Base-by-base conservation (phyloP, 2,113 vertebrate genomes). In the Eulacestoma nigropectus region DNA sequence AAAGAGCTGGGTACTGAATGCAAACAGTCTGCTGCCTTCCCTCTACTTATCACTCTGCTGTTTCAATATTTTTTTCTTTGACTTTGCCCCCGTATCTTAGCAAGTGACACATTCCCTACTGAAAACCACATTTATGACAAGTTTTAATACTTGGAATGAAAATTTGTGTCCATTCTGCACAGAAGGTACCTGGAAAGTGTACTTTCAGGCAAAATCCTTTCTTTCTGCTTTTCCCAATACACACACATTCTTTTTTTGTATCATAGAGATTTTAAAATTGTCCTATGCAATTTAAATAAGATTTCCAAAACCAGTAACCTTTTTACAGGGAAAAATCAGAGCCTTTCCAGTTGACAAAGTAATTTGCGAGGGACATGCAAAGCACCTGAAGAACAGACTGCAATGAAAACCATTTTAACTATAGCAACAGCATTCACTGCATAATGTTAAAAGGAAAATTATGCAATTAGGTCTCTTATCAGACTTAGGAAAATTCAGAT, bases 131-230 rank as follows among this genome's bases (percentile, higher is more conserved):
- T 96, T 96, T 94, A 90, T 95, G 84, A 92, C 96, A 96, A 96
- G 91, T 97, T 98, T 95, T 91, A 97, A 94, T 97, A 96, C 92
- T 96, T 95, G 84, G 94, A 96, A 95, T 92, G 75, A 96, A 97
- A 97, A 92, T 30, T 93, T 96, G 89, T 60, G 92, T 96, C 94
- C 96, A 68, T 97, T 89, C 89, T 92, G 91, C 93, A 87, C 79
- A 92, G 89, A 79, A 90, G 32, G 25, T 72, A 96, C 74, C 81
- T 96, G 84, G 69, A 97, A 98, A 97, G 55, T 12, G 91, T 80
- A 47, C 19, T 87, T 96, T 41, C 70, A 94, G 84, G 79, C 80
- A 95, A 97, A 97, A 87, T 46, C 37, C n/a, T 50, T 82, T 75
- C 78, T 49, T 55, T 72, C 69, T 92, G 68, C 88, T 89, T 92